Evolutionary conservation across 1,140 invertebrate species (phyloP).

Genomic region (Palaemon carinicauda): DNA sequence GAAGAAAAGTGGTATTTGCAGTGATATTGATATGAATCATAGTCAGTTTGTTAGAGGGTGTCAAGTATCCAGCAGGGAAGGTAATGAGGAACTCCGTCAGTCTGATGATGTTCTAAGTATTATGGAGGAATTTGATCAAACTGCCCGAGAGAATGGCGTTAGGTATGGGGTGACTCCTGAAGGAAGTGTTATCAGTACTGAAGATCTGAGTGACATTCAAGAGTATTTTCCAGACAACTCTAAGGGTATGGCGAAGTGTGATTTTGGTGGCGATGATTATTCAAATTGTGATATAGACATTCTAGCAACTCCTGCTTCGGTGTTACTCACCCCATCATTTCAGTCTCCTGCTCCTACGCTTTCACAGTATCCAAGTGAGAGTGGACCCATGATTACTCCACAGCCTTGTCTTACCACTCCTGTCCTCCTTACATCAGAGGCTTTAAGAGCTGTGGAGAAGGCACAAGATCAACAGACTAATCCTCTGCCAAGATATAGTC

Average conservation of each 20-base stretch:
- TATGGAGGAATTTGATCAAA: slow-evolving; percentile 49
- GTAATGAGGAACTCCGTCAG: neutral
- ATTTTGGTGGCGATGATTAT: neutral
- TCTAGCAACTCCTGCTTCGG: neutral
- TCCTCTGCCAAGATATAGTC: neutral
- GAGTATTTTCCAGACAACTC: too few relatives aligned
- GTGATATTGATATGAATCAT: too few relatives aligned
- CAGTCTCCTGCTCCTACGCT: neutral
- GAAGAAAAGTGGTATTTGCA: too few relatives aligned
- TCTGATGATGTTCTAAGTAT: slow-evolving; percentile 20
- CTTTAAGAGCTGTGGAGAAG: slow-evolving; percentile 11
- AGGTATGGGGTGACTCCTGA: slow-evolving; percentile 17
- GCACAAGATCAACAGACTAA: neutral
- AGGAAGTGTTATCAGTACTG: neutral
- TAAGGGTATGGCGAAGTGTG: too few relatives aligned
- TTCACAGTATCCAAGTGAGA: neutral
- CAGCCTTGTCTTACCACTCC: slow-evolving; percentile 43
- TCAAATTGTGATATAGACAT: neutral
- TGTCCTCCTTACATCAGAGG: slow-evolving; percentile 21
- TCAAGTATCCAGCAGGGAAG: neutral
- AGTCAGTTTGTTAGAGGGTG: neutral
- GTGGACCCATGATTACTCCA: slow-evolving; percentile 5
- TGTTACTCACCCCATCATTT: slow-evolving; percentile 29
- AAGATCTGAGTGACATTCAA: neutral
- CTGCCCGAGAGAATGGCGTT: slow-evolving; percentile 31